phyloP scores from a whole-genome alignment of 2,113 vertebrate species.

The Gasterosteus aculeatus region DNA sequence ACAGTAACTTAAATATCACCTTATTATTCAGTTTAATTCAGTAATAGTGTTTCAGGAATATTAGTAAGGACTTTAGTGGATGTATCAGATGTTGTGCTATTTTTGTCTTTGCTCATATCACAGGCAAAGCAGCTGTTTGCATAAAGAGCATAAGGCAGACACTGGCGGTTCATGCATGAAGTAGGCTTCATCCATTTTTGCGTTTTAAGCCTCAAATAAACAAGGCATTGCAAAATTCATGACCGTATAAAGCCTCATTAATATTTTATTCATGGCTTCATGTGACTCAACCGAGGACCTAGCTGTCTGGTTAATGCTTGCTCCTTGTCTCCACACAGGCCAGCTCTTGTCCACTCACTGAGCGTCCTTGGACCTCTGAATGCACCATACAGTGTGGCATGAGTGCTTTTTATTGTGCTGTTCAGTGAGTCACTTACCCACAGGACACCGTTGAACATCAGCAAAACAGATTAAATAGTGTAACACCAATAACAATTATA shows the following conservation, averaged over 20 bases:
- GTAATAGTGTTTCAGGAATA: neutral
- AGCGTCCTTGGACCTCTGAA: constrained; percentile 21
- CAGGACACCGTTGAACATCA: constrained; percentile 9
- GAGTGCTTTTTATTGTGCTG: constrained; percentile 1
- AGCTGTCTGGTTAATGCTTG: constrained; percentile 2
- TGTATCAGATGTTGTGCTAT: neutral
- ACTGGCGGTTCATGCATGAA: neutral
- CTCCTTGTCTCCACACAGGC: constrained; percentile 24
- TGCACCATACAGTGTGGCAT: constrained; percentile 4
- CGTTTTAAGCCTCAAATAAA: constrained; percentile 27
- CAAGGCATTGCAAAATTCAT: constrained; percentile 44
- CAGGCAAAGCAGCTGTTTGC: neutral
- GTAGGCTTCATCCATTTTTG: neutral
- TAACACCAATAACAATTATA: neutral
- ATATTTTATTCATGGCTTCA: constrained; percentile 54
- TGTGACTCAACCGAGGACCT: constrained; percentile 34
- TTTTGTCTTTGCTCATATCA: neutral
- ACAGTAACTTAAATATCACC: no score
- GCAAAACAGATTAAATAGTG: neutral
- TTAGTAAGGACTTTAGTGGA: neutral
- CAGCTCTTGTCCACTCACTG: constrained; percentile 20
- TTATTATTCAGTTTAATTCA: neutral
- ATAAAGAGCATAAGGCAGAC: neutral
- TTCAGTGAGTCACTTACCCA: constrained; percentile 10
- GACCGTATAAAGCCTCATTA: constrained; percentile 45